These are phyloP conservation scores for Cinara cedri DNA, from an alignment of 2,888 invertebrate species.

Conservation along the genomic window DNA sequence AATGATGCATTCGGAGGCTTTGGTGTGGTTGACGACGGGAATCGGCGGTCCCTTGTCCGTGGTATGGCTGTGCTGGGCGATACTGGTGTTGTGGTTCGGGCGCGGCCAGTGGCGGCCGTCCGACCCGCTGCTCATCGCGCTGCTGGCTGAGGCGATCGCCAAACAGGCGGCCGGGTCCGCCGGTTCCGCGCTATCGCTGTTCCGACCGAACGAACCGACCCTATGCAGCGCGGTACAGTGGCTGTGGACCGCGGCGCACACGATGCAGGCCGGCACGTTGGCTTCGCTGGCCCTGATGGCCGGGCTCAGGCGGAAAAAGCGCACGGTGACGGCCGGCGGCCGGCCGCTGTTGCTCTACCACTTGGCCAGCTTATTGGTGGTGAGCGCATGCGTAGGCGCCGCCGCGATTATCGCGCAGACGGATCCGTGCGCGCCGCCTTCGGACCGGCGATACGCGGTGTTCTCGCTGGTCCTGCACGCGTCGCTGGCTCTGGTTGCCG, in stretches of 20 bases:
- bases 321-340: conserved; percentile 37
- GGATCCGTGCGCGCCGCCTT: conserved; percentile 64
- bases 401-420: conserved; percentile 65
- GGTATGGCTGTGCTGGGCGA: conserved; percentile 65
- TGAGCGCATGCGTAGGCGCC: conserved; percentile 67
- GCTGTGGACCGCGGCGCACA: conserved; percentile 66
- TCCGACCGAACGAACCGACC: conserved; percentile 63
- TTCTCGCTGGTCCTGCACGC: conserved; percentile 67
- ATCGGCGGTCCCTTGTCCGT: conserved; percentile 65
- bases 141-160: conserved; percentile 64
- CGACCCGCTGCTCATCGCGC: conserved; percentile 66
- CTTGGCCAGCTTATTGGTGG: conserved; percentile 65
- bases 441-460: conserved; percentile 65
- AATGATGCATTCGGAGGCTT: conserved; percentile 63
- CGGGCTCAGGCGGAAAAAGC: conserved; percentile 62
- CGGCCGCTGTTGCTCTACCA: conserved; percentile 65
- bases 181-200: conserved; percentile 63
- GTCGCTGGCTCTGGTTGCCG: conserved; percentile 65
- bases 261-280: conserved; percentile 66
- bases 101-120: conserved; percentile 66
- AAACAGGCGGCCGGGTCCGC: conserved; percentile 64
- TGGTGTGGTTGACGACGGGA: conserved; percentile 64
- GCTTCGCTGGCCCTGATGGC: conserved; percentile 66
- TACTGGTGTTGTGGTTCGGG: conserved; percentile 66
- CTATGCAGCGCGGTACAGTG: conserved; percentile 65